phyloP scores from a whole-genome alignment of 2,113 vertebrate genomes.

The Bombycilla garrulus region DNA sequence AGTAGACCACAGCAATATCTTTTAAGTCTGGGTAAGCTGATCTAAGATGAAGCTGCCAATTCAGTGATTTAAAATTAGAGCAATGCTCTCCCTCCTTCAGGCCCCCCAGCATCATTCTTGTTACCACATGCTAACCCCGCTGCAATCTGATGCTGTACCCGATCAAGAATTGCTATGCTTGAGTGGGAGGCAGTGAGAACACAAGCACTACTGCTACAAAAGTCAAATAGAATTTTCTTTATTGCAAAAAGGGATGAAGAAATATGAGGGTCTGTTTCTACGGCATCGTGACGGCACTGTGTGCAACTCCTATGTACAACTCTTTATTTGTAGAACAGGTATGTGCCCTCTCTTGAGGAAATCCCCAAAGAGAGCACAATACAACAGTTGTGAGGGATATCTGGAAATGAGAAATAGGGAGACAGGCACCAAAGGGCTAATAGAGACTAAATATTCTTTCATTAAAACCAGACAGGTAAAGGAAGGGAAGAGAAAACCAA shows the following conservation, averaged over 20 bases:
- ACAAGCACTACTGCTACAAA: background rate
- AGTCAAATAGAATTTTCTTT: background rate
- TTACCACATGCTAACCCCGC: constrained; percentile 20
- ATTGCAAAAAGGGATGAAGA: background rate
- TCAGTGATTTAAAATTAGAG: constrained; percentile 37
- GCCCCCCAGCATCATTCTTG: constrained; percentile 7
- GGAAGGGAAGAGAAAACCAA: background rate
- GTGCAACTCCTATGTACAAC: background rate
- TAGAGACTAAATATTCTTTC: background rate
- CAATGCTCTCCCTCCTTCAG: constrained; percentile 22
- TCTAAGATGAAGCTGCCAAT: constrained; percentile 13
- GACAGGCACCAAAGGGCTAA: background rate
- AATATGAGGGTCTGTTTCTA: background rate
- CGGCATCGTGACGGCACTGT: rapidly evolving
- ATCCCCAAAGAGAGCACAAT: background rate
- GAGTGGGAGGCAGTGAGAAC: constrained; percentile 47
- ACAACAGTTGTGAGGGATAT: background rate
- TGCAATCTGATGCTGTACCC: constrained; percentile 45
- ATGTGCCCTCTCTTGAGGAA: background rate
- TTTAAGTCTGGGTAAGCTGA: constrained; percentile 23
- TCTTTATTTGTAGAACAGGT: background rate
- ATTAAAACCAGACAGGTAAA: background rate
- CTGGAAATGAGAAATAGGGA: background rate
- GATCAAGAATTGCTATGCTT: background rate
- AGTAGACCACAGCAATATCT: constrained; percentile 10